Conservation (phyloP, 2,797 vertebrate genomes). For the Pipistrellus kuhlii region DNA sequence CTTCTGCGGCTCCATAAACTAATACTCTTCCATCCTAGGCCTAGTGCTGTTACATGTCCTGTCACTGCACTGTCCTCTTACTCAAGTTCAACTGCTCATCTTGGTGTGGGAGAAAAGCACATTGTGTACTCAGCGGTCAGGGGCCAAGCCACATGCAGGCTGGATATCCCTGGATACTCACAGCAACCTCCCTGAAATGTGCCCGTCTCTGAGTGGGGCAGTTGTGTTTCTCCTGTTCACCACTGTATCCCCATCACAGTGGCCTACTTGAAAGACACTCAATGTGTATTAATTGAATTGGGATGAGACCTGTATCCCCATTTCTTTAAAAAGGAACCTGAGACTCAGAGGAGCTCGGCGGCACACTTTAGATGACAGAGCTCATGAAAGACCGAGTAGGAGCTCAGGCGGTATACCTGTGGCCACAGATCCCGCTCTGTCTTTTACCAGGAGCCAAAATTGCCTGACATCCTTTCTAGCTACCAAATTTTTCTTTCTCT, state of each 20-base stretch:
- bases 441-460: neutral
- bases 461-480: neutral
- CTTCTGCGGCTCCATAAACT: slow-evolving; percentile 50
- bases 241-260: neutral
- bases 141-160: neutral
- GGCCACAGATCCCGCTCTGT: neutral
- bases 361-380: neutral
- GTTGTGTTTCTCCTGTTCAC: neutral
- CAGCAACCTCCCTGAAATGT: neutral
- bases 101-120: neutral
- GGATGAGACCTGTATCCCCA: neutral
- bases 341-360: neutral
- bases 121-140: neutral
- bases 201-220: neutral
- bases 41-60: neutral
- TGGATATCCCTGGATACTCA: neutral
- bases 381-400: rapidly evolving
- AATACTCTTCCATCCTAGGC: slow-evolving; percentile 47
- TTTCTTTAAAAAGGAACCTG: neutral
- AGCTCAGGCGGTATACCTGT: neutral
- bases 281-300: neutral
- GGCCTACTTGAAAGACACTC: neutral
- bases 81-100: slow-evolving; percentile 41
- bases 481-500: slow-evolving; percentile 29
- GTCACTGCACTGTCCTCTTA: neutral